Base-by-base conservation (phyloP, 2,797 vertebrate genomes). In the Epinephelus coioides region DNA sequence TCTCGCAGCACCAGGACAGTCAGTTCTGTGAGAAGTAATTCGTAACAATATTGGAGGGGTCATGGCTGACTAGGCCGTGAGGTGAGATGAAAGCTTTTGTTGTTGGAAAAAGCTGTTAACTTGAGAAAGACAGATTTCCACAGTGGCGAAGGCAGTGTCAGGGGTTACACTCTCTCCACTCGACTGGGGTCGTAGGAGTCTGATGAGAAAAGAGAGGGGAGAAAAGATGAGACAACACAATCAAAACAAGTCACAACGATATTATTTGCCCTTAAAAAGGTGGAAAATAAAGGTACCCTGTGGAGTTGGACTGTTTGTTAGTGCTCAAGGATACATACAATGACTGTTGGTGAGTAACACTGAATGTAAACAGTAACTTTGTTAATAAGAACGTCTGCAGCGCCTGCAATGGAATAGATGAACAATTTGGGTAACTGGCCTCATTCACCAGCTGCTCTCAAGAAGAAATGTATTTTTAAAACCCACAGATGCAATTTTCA, bases 141-240 rank as follows among this genome's bases (percentile, higher is more conserved):
- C 89, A 81, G 88, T 78, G 76, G 88, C 72, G 84, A 88, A 91
- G 77, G 88, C 80, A 83, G 87, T 71, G 76, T 90, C 88, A 56
- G 69, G 78, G 81, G 88, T 94, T 65, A 99, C 89, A 99, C 98
- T 91, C 96, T 95, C 94, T 99, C 98, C 88, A 99, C 98, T 93
- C 96, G 97, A 94, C 97, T 98, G 75, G 98, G 98, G 94, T 99
- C 98, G 38, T 99, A 99, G 0, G 94, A 89, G 90, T 97, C 96
- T 97, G 91, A 87, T 91, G 88, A 91, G 82, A 78, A 87, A 90
- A 82, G 71, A 73, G 53, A 69, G 61, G 25, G 59, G 59, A 81
- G 43, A 86, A 60, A 59, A 74, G 49, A 73, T 62, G 40, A 84
- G 60, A 66, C 38, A 25, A 80, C 47, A 5, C 18, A 34, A 65